Conservation (phyloP, 2,888 invertebrate genomes). For the Carpatolechia fugitivella region DNA sequence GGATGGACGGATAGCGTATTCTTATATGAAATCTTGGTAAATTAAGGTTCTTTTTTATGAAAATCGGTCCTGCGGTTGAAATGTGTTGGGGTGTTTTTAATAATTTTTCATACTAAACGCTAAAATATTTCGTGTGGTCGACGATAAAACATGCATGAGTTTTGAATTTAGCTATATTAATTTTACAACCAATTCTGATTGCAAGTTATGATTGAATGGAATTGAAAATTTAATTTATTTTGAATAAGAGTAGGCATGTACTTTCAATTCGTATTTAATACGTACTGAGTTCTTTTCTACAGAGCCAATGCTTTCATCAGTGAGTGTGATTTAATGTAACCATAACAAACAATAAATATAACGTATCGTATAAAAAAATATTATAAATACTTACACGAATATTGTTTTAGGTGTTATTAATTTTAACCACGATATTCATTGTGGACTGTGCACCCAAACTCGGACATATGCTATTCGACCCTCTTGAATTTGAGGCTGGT, state of each 20-base stretch:
- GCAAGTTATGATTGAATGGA: background rate
- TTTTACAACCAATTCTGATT: background rate
- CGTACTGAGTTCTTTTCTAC: background rate
- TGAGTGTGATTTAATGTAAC: background rate
- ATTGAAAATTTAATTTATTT: background rate
- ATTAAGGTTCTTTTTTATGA: no score
- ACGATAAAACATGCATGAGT: no score
- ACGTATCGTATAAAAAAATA: background rate
- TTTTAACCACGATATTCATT: constrained; percentile 24
- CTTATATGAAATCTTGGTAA: no score
- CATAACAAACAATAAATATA: background rate
- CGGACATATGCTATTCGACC: constrained; percentile 37
- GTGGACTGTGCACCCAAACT: constrained; percentile 44
- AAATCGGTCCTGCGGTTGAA: no score
- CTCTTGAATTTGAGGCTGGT: constrained; percentile 33
- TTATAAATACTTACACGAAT: background rate
- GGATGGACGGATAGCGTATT: no score
- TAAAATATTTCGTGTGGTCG: no score
- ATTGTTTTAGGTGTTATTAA: constrained; percentile 33
- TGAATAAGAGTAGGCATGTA: background rate
- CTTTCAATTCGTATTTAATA: background rate
- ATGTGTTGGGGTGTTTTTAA: no score
- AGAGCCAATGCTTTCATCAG: background rate
- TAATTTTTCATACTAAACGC: no score
- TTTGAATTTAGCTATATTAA: no score